These are phyloP conservation scores for Drosophila albomicans DNA, from an alignment of 1,140 invertebrate genomes.

Conservation along the genomic window DNA sequence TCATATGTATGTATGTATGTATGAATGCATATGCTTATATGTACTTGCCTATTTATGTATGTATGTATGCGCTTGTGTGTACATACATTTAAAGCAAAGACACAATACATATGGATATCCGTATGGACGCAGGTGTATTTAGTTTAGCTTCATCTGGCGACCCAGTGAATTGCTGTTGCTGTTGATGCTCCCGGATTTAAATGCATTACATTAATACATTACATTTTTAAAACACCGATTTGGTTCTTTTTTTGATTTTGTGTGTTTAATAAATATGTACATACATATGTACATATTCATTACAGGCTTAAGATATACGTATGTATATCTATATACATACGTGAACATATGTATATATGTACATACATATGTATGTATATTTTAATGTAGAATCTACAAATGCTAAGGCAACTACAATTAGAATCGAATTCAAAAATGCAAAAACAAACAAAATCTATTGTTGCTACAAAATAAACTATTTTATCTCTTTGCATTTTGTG, in stretches of 20 bases:
- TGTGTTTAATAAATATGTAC: not conserved
- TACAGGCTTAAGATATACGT: too few species aligned
- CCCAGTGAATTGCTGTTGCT: not conserved
- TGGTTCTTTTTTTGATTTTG: not conserved
- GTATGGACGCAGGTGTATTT: constrained; percentile 20
- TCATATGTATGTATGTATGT: too few species aligned
- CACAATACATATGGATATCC: not conserved
- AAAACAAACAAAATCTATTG: not conserved
- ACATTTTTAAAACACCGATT: too few species aligned
- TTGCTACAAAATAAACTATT: not conserved
- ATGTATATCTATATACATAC: not conserved
- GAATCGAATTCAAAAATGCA: not conserved
- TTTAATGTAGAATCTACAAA: not conserved
- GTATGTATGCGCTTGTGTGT: not conserved
- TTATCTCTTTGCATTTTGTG: not conserved
- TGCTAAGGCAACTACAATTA: not conserved
- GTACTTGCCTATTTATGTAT: not conserved
- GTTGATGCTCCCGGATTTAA: too few species aligned
- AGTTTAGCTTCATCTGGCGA: not conserved
- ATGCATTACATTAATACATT: too few species aligned
- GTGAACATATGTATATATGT: not conserved
- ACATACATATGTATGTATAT: not conserved
- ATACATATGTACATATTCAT: not conserved
- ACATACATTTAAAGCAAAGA: not conserved
- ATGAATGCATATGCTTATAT: too few species aligned